Conservation (phyloP, 2,888 invertebrate species). For the Aleiodes alternator region DNA sequence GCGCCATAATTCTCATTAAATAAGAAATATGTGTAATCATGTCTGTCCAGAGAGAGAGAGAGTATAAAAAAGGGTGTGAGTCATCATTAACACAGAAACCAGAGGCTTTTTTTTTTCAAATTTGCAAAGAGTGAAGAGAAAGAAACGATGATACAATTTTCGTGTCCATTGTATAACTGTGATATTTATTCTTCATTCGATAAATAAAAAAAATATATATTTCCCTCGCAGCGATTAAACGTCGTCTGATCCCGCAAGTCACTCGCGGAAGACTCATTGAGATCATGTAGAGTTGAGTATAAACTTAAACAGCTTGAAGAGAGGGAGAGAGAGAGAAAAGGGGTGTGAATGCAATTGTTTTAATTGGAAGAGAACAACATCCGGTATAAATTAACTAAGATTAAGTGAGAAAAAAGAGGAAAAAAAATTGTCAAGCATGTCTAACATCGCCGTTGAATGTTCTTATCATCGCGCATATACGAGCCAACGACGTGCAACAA, state of each 20-base stretch:
- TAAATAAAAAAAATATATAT: slow-evolving; percentile 46
- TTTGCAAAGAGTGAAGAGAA: slow-evolving; percentile 6
- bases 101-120: not conserved
- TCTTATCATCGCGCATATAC: slow-evolving; percentile 43
- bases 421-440: slow-evolving; percentile 41
- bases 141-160: slow-evolving; percentile 54
- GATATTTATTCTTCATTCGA: slow-evolving; percentile 71
- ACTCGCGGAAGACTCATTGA: not conserved
- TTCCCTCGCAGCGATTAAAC: slow-evolving; percentile 32
- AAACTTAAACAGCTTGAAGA: not conserved
- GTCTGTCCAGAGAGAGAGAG: not conserved
- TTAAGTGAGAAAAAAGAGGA: slow-evolving; percentile 21
- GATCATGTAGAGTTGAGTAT: not conserved
- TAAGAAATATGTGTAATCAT: slow-evolving; percentile 26
- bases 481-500: slow-evolving; percentile 47
- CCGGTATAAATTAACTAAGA: slow-evolving; percentile 27
- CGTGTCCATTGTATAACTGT: slow-evolving; percentile 74
- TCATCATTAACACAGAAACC: slow-evolving; percentile 8
- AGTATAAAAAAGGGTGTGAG: slow-evolving; percentile 12
- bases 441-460: slow-evolving; percentile 40
- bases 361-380: slow-evolving; percentile 3
- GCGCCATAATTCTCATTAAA: slow-evolving; percentile 25
- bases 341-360: not conserved
- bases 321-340: not conserved
- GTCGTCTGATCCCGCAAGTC: slow-evolving; percentile 29